A percentile compares a stretch with the other conserved stretches of the same genome.
Evolutionary conservation across 2,797 vertebrate genomes (phyloP).

Genomic region (Spondyliosoma cantharus): DNA sequence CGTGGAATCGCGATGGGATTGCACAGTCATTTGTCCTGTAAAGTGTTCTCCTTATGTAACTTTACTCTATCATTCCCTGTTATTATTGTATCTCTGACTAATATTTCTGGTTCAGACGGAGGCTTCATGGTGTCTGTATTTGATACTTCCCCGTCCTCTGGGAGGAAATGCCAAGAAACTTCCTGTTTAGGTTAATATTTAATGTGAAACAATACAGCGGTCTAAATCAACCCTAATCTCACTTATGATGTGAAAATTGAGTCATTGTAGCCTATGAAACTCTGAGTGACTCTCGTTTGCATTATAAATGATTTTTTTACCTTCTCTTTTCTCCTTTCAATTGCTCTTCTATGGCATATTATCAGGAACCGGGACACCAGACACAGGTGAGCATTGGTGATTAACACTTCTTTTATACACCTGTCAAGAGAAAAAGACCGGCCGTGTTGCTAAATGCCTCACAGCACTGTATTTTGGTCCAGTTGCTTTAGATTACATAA

Average conservation of each 20-base stretch:
- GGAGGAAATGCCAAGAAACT: constrained; percentile 69
- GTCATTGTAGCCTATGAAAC: constrained; percentile 52
- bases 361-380: constrained; percentile 97
- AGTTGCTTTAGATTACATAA: constrained; percentile 58
- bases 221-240: constrained; percentile 70
- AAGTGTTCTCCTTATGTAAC: constrained; percentile 78
- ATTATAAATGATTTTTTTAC: constrained; percentile 64
- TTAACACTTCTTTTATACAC: constrained; percentile 51
- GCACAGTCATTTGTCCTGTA: constrained; percentile 80
- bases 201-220: constrained; percentile 71
- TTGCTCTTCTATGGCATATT: constrained; percentile 63
- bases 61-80: constrained; percentile 71
- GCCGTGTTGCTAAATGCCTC: constrained; percentile 28
- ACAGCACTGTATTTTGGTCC: constrained; percentile 29
- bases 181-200: constrained; percentile 78
- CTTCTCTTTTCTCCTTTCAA: constrained; percentile 65
- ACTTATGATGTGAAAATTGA: constrained; percentile 54
- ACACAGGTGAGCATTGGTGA: constrained; percentile 91
- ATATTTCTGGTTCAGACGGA: constrained; percentile 73
- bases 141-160: constrained; percentile 68
- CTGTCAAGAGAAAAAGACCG: constrained; percentile 18
- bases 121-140: constrained; percentile 69
- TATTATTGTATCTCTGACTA: constrained; percentile 75
- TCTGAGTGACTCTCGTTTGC: constrained; percentile 45
- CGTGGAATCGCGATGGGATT: constrained; percentile 72